These are phyloP conservation scores for Amia ocellicauda DNA, from an alignment of 2,113 vertebrate species.

Conservation along the genomic window DNA sequence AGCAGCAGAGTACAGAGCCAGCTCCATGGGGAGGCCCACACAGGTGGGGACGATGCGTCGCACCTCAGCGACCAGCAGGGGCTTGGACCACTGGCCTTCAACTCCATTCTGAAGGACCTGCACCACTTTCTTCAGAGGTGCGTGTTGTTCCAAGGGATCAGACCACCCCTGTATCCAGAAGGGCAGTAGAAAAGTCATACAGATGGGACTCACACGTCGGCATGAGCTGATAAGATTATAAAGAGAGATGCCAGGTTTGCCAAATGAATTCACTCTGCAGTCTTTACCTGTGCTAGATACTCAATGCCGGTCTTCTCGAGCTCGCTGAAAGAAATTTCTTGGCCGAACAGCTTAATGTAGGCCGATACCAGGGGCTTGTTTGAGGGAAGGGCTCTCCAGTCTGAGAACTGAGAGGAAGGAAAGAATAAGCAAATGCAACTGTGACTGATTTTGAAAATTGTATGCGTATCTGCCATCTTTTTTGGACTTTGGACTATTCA, in stretches of 20 bases:
- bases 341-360: conserved; percentile 69
- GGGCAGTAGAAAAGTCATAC: neutral
- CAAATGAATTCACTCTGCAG: no score
- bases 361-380: conserved; percentile 55
- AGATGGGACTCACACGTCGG: no score
- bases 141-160: conserved; percentile 20
- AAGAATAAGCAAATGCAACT: no score
- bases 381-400: conserved; percentile 60
- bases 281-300: conserved; percentile 57
- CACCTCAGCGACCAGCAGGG: conserved; percentile 59
- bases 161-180: conserved; percentile 36
- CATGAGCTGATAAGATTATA: no score
- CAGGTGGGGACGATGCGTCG: conserved; percentile 62
- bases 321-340: conserved; percentile 66
- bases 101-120: conserved; percentile 46
- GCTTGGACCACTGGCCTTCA: conserved; percentile 48
- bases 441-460: no score
- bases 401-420: conserved; percentile 54
- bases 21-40: conserved; percentile 69
- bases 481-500: no score
- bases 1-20: conserved; percentile 55
- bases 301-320: conserved; percentile 64
- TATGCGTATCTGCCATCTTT: no score
- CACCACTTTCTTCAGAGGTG: conserved; percentile 25
- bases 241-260: no score